These are phyloP conservation scores for Erinaceus europaeus DNA, from an alignment of 2,113 vertebrate genomes.

Conservation along the genomic window DNA sequence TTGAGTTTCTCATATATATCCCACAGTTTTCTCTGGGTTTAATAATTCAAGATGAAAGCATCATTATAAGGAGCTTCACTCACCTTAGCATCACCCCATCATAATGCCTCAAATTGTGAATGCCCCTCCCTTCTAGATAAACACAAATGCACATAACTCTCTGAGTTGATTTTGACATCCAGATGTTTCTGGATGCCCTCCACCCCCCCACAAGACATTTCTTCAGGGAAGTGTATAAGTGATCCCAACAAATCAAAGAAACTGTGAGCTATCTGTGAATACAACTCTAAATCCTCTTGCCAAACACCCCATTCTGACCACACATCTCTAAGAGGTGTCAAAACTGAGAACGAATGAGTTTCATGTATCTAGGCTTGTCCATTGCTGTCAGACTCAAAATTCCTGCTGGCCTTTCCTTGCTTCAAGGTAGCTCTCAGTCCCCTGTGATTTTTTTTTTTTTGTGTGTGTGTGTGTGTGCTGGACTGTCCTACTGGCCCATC, in stretches of 20 bases:
- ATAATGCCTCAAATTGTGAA: too few relatives aligned
- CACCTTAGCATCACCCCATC: rapidly evolving
- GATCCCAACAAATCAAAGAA: too few relatives aligned
- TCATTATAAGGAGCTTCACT: background rate
- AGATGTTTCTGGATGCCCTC: background rate
- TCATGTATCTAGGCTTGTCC: background rate
- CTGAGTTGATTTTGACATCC: background rate
- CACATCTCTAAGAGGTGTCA: background rate
- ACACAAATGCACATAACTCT: background rate
- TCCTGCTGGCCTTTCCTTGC: background rate
- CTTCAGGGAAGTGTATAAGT: too few relatives aligned
- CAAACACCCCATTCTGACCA: too few relatives aligned
- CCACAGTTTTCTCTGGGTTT: background rate
- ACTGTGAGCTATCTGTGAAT: too few relatives aligned
- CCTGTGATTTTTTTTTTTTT: too few relatives aligned
- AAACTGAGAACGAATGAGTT: background rate
- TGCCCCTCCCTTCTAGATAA: too few relatives aligned
- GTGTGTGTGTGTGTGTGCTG: background rate
- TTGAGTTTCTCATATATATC: background rate
- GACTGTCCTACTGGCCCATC: background rate
- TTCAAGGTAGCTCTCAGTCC: background rate
- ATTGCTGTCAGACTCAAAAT: background rate
- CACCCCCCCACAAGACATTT: background rate
- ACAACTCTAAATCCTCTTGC: too few relatives aligned
- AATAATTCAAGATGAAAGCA: background rate